A percentile compares a stretch with the other conserved stretches of the same genome.
phyloP scores from a whole-genome alignment of 1,140 invertebrate genomes.

The Heliconius nattereri region DNA sequence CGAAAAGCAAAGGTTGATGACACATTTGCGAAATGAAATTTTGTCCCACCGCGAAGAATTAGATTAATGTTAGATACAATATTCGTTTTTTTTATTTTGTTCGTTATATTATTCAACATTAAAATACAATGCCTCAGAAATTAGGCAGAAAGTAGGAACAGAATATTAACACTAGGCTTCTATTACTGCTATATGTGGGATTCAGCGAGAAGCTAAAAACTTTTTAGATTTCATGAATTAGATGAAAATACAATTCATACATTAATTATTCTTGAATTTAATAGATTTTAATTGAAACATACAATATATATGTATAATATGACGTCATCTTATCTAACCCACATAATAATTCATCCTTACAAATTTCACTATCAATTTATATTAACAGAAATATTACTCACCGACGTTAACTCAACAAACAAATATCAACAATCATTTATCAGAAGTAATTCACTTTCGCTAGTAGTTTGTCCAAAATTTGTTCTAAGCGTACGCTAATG shows the following conservation, averaged over 20 bases:
- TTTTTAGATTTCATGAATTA: too few relatives aligned
- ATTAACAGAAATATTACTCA: background rate
- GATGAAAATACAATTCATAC: too few relatives aligned
- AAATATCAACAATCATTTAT: slow-evolving; percentile 9
- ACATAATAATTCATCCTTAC: background rate
- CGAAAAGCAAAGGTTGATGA: slow-evolving; percentile 34
- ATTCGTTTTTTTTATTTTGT: background rate
- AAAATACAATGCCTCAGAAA: too few relatives aligned
- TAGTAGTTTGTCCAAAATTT: background rate
- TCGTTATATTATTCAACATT: background rate
- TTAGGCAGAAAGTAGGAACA: too few relatives aligned
- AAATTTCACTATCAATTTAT: background rate
- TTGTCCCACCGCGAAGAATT: slow-evolving; percentile 40
- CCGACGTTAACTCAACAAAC: background rate
- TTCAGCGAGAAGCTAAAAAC: too few relatives aligned
- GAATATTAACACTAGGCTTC: too few relatives aligned
- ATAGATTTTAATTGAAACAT: too few relatives aligned
- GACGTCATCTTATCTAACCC: background rate
- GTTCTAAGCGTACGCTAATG: background rate
- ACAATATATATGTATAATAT: background rate
- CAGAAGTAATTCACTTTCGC: slow-evolving; percentile 4
- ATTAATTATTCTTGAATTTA: too few relatives aligned
- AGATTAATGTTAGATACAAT: slow-evolving; percentile 31
- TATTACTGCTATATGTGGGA: too few relatives aligned
- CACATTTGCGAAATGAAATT: slow-evolving; percentile 44